Conservation (phyloP, 2,797 vertebrate species). For the Phataginus tricuspis region DNA sequence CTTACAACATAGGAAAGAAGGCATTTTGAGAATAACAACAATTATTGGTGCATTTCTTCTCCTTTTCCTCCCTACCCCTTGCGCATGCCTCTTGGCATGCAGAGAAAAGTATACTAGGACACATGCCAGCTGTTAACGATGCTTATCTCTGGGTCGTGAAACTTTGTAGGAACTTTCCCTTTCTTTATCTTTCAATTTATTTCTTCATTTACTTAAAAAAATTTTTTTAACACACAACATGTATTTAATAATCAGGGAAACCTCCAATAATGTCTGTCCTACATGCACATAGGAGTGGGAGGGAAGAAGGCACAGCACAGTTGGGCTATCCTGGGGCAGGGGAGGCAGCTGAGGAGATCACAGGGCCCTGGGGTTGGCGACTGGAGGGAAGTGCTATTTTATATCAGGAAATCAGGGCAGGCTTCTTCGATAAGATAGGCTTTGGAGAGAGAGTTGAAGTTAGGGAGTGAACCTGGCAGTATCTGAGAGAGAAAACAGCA, state of each 20-base stretch:
- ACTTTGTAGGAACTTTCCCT: not conserved
- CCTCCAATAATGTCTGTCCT: not conserved
- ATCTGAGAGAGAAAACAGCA: not conserved
- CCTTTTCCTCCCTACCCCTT: not conserved
- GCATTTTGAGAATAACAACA: not conserved
- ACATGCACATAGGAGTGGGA: not conserved
- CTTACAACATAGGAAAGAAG: not conserved
- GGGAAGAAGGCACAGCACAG: not conserved
- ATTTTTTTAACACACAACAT: not conserved
- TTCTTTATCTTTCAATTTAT: not conserved
- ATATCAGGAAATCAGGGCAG: not conserved
- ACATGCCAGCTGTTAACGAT: not conserved
- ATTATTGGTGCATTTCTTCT: not conserved
- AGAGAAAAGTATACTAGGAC: not conserved
- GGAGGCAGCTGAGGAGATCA: not conserved
- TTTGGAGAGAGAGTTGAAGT: constrained; percentile 11
- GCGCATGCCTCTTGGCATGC: not conserved
- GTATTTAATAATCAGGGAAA: not conserved
- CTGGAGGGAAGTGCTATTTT: not conserved
- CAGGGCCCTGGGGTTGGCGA: not conserved
- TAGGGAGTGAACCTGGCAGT: not conserved
- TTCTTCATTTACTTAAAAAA: not conserved
- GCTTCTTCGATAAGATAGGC: not conserved
- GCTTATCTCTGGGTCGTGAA: not conserved
- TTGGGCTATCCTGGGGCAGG: not conserved